Percentiles rank a stretch among this genome's conserved stretches.
Conservation (phyloP, 2,113 vertebrate species). For the Loxodonta africana region DNA sequence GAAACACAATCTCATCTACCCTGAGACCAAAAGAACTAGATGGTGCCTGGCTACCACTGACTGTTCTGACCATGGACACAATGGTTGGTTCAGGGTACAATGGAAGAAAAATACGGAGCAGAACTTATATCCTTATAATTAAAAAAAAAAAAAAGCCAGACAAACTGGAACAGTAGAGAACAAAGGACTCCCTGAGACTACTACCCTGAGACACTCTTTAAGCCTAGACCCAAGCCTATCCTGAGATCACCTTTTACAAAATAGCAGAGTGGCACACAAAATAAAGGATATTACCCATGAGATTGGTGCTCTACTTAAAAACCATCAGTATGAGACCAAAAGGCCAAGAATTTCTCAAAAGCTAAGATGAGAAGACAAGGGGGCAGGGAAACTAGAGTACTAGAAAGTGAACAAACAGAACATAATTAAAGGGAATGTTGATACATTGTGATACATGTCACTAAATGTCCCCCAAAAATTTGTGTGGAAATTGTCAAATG, state of each 20-base stretch:
- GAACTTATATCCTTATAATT: too few species aligned
- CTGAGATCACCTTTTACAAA: not conserved
- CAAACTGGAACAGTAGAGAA: not conserved
- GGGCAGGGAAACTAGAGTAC: not conserved
- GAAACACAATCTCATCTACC: too few species aligned
- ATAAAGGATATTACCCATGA: too few species aligned
- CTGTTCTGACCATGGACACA: too few species aligned
- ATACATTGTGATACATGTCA: not conserved
- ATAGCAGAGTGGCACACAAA: not conserved
- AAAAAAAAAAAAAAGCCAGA: too few species aligned
- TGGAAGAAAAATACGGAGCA: too few species aligned
- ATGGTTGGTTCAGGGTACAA: too few species aligned
- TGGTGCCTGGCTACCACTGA: too few species aligned
- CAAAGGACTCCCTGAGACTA: not conserved
- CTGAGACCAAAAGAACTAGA: too few species aligned
- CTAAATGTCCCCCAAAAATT: not conserved
- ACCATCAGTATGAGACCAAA: not conserved
- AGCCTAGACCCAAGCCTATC: not conserved
- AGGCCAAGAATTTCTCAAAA: not conserved
- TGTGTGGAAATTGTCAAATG: not conserved
- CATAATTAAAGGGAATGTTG: too few species aligned
- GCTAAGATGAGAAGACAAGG: not conserved
- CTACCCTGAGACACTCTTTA: not conserved
- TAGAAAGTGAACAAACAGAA: not conserved
- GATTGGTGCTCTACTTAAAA: too few species aligned